Evolutionary conservation across 2,113 vertebrate species (phyloP).

Genomic region (Muntiacus muntjak): DNA sequence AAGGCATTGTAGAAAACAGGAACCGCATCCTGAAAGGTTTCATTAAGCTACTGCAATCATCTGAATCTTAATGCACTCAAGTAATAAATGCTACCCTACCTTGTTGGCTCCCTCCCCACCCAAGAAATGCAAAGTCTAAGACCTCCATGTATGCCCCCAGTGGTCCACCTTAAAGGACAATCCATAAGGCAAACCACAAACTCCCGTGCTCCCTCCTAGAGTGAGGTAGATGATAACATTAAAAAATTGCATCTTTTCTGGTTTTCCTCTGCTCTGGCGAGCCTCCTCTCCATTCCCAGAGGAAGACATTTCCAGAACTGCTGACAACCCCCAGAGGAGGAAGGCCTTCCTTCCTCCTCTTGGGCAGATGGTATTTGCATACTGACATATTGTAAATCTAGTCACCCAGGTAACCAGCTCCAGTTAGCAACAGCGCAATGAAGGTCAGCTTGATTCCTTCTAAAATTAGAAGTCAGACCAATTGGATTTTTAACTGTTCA

Average conservation of each 20-base stretch:
- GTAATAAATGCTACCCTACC: neutral
- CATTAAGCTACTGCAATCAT: neutral
- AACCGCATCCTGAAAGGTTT: neutral
- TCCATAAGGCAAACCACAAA: neutral
- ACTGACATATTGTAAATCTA: conserved; percentile 76
- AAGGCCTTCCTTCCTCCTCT: conserved; percentile 52
- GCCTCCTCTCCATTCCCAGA: neutral
- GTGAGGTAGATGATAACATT: neutral
- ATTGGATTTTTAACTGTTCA: conserved; percentile 62
- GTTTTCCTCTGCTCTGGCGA: neutral
- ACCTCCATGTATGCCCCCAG: neutral
- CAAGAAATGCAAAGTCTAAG: neutral
- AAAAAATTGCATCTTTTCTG: neutral
- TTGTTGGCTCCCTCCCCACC: neutral
- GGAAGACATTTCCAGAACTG: conserved; percentile 31
- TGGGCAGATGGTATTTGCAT: conserved; percentile 80
- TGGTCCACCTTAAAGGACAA: too few species aligned
- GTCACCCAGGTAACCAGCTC: conserved; percentile 75
- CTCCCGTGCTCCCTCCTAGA: neutral
- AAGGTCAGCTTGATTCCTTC: conserved; percentile 66
- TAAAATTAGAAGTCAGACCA: conserved; percentile 65
- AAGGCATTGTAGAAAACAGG: neutral
- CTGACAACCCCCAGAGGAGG: neutral
- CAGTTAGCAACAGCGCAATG: conserved; percentile 69
- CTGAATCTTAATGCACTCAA: neutral